Base-by-base conservation (phyloP, 2,113 vertebrate species). In the Trogon surrucura region DNA sequence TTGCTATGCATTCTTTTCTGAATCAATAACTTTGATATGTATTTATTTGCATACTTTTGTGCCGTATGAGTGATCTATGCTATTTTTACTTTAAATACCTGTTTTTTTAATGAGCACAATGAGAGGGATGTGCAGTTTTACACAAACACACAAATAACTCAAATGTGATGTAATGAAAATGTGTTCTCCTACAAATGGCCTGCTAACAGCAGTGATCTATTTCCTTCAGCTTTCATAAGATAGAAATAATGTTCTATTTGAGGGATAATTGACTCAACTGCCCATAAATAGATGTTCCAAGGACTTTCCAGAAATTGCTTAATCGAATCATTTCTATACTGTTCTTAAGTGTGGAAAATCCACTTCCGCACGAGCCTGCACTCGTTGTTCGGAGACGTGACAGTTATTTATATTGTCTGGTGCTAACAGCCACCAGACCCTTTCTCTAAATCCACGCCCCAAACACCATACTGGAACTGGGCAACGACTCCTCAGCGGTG, bases 391-490 rank as follows among this genome's bases (percentile, higher is more conserved):
- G 1, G 73, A 56, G 45, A 13, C 10, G 34, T 0, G 4, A 7
- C 22, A 3, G n/a, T 26, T 38, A 32, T 54, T 70, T 10, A 4
- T 18, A 15, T 3, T 8, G 16, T 2, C 36, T 29, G 20, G 11
- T 48, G 36, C 50, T 27, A n/a, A 5, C 6, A 5, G 5, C 13
- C n/a, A 2, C 3, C 60, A 1, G 1, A 5, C 21, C 32, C 30
- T n/a, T 17, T 12, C 27, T 30, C 15, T 12, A 29, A 30, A 7
- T 2, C 56, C 0, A 0, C 3, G 6, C 6, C 18, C 25, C 72
- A 41, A 6, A 17, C 9, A 10, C 20, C 21, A n/a, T 14, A 3
- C 45, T 23, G 53, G 11, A 48, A n/a, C 32, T 3, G 5, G 4
- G 20, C 29, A 30, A 23, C 9, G 5, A n/a, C 13, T 32, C 29